These are phyloP conservation scores for Epinotia bilunana DNA, from an alignment of 2,888 invertebrate species.

Conservation along the genomic window DNA sequence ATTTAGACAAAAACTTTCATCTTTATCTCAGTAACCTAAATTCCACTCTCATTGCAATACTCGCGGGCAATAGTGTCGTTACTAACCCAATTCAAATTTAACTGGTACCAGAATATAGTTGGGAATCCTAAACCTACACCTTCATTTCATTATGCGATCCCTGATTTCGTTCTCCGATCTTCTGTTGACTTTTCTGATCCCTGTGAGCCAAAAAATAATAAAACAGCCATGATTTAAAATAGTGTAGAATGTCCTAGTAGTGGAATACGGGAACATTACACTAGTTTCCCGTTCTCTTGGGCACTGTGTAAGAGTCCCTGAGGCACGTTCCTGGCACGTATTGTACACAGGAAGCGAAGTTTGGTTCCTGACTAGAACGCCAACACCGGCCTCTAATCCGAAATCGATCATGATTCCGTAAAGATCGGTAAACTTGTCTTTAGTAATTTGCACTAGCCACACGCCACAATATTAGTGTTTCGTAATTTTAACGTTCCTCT, in stretches of 20 bases:
- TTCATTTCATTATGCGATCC: no score
- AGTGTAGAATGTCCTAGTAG: not conserved
- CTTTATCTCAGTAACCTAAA: not conserved
- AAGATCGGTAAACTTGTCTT: constrained; percentile 7
- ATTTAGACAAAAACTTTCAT: no score
- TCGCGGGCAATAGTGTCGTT: not conserved
- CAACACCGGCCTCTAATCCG: constrained; percentile 35
- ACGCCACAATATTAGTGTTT: no score
- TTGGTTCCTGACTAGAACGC: constrained; percentile 37
- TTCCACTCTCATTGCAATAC: not conserved
- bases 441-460: not conserved
- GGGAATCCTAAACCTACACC: no score
- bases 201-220: not conserved
- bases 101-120: no score
- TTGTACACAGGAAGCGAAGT: constrained; percentile 44
- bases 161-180: no score
- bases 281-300: constrained; percentile 1
- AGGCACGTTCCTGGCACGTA: constrained; percentile 39
- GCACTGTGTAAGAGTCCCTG: constrained; percentile 21
- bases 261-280: not conserved
- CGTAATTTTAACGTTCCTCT: no score
- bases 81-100: not conserved
- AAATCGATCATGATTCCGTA: constrained; percentile 25
- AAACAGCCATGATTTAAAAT: not conserved
- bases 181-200: not conserved